Percentiles rank a stretch among this genome's conserved stretches.
These are phyloP conservation scores for Amiota mariae DNA, from an alignment of 2,888 invertebrate genomes.

Conservation along the genomic window DNA sequence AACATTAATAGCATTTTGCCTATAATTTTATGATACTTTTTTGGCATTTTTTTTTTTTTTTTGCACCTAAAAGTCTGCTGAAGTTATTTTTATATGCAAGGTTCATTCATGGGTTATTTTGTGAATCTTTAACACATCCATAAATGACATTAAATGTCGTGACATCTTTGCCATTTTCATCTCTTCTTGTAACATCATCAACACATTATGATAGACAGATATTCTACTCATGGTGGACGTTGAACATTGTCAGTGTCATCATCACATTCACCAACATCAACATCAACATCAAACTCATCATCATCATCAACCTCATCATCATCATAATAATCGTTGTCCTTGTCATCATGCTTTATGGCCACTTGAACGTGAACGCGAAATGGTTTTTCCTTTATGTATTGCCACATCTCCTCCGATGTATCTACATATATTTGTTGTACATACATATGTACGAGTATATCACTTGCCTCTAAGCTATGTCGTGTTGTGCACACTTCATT, in stretches of 20 bases:
- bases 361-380: conserved; percentile 22
- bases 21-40: conserved; percentile 22
- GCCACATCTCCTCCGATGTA: too few relatives aligned
- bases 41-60: background rate
- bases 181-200: too few relatives aligned
- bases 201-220: too few relatives aligned
- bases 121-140: too few relatives aligned
- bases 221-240: too few relatives aligned
- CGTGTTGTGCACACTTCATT: conserved; percentile 30
- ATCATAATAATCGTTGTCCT: background rate
- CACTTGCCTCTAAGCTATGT: background rate
- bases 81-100: background rate
- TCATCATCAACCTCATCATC: too few relatives aligned
- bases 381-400: conserved; percentile 3
- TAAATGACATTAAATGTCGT: too few relatives aligned
- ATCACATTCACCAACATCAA: too few relatives aligned
- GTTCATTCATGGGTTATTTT: too few relatives aligned
- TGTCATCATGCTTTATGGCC: conserved; percentile 17
- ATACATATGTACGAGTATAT: background rate
- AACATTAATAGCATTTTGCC: background rate
- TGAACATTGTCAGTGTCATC: too few relatives aligned
- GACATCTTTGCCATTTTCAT: too few relatives aligned
- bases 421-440: conserved; percentile 3
- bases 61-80: conserved; percentile 21
- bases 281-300: too few relatives aligned